Base-by-base conservation (phyloP, 92 coral and sea anemone genomes). In the Epizoanthus illoricatus region DNA sequence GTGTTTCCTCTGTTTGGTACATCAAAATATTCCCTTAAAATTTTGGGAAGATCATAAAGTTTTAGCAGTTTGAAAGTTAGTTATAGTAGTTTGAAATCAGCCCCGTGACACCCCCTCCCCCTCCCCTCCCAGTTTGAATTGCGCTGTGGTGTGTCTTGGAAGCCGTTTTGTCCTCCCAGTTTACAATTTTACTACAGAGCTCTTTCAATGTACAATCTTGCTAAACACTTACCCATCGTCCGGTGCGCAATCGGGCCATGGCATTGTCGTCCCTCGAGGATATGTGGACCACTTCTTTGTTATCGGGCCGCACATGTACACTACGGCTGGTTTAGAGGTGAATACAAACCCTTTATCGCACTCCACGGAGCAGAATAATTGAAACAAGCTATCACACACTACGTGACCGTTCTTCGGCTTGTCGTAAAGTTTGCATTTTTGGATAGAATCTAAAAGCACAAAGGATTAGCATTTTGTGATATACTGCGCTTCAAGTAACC, bases 241-340 rank as follows among this genome's bases (percentile, higher is more conserved):
- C 10, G 72, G 86, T 15, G 85, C 56, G 76, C 97, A 92, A 85
- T 90, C 92, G 8, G 97, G 97, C 97, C 97, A 92, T 9, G 97
- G 97, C 8, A 92, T 49, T 19, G 49, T 71, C n/a, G 84, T 75
- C 40, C 92, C 92, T 67, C 67, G 83, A 10, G 97, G 97, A 45
- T 92, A 92, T 2, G 97, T 92, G 76, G 85, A 92, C 97, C 97
- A 92, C 65, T 86, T 81, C 33, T 93, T 93, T 15, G 92, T 92
- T 23, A 90, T 62, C 45, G 97, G 97, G 16, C 94, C 93, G 36
- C 97, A 92, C 92, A 92, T 92, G 87, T 92, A 92, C 28, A 92
- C 93, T 17, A 92, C 90, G 15, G 97, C 97, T 13, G 97, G 97
- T 72, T 88, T 90, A 65, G 65, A 76, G 54, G 86, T 86, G 70